Evolutionary conservation across 1,140 invertebrate species (phyloP).

Genomic region (Agrypnia vestita): DNA sequence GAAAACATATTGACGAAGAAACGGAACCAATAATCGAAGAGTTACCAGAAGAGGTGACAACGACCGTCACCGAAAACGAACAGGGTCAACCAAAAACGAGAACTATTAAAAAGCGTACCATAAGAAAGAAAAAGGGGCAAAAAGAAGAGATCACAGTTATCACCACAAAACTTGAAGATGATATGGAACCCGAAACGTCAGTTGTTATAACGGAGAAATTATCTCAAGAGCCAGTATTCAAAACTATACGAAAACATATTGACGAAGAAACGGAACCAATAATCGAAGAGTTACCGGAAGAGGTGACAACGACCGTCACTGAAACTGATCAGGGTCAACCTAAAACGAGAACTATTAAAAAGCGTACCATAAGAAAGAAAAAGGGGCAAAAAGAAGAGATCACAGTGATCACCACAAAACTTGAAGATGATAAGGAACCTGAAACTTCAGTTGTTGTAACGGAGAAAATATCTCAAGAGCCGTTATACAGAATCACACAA

Average conservation of each 20-base stretch:
- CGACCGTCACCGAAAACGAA: neutral
- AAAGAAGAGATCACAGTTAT: constrained; percentile 69
- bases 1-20: constrained; percentile 1
- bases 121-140: constrained; percentile 58
- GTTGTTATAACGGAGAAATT: no score
- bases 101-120: constrained; percentile 1
- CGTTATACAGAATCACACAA: neutral
- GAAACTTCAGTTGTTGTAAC: no score
- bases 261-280: neutral
- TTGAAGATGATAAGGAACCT: neutral
- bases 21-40: constrained; percentile 43
- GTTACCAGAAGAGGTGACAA: neutral
- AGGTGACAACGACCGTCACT: neutral
- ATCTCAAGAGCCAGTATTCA: neutral
- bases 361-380: neutral
- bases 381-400: neutral
- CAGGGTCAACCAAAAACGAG: neutral
- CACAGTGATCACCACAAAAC: neutral
- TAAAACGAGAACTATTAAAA: constrained; percentile 13
- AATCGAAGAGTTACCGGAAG: neutral
- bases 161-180: neutral
- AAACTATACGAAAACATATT: no score
- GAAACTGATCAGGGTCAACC: neutral
- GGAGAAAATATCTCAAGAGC: neutral
- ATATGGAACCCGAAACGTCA: no score